phyloP scores from a whole-genome alignment of 1,140 invertebrate species.

The Drosophila tristis region DNA sequence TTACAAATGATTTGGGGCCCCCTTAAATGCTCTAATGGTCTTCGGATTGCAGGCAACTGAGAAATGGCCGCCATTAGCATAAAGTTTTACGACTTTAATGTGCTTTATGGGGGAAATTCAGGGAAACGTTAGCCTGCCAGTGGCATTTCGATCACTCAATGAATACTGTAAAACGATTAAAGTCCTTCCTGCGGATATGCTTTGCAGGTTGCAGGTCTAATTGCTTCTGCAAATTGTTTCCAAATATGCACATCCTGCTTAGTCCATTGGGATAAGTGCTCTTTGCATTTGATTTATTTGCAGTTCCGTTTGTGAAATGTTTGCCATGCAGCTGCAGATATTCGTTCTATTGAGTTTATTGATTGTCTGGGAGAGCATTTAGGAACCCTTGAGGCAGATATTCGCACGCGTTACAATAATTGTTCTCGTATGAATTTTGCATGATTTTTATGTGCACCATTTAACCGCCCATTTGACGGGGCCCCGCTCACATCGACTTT shows the following conservation, averaged over 20 bases:
- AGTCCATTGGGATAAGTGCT: constrained; percentile 33
- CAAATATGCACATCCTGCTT: constrained; percentile 10
- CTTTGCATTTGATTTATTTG: constrained; percentile 34
- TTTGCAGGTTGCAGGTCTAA: constrained; percentile 24
- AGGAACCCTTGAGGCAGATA: background rate
- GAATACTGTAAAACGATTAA: constrained; percentile 11
- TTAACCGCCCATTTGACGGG: background rate
- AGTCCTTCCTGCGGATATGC: background rate
- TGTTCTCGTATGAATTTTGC: constrained; percentile 25
- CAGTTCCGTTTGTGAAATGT: background rate
- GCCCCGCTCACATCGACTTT: constrained; percentile 17
- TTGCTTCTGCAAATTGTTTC: constrained; percentile 25
- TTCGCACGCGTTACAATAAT: constrained; percentile 9
- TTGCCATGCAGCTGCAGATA: constrained; percentile 12
- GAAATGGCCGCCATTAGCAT: constrained; percentile 39
- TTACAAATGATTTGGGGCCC: constrained; percentile 42
- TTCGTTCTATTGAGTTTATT: constrained; percentile 12
- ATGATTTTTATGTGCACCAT: constrained; percentile 22
- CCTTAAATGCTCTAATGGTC: constrained; percentile 15
- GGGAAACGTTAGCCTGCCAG: background rate
- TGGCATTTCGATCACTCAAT: constrained; percentile 18
- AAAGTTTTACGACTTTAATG: constrained; percentile 31
- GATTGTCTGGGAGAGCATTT: constrained; percentile 5
- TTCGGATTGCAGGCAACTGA: constrained; percentile 30
- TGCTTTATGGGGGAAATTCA: no score